These are phyloP conservation scores for Alloscopus bannaensis DNA, from an alignment of 2,888 invertebrate species.

Conservation along the genomic window DNA sequence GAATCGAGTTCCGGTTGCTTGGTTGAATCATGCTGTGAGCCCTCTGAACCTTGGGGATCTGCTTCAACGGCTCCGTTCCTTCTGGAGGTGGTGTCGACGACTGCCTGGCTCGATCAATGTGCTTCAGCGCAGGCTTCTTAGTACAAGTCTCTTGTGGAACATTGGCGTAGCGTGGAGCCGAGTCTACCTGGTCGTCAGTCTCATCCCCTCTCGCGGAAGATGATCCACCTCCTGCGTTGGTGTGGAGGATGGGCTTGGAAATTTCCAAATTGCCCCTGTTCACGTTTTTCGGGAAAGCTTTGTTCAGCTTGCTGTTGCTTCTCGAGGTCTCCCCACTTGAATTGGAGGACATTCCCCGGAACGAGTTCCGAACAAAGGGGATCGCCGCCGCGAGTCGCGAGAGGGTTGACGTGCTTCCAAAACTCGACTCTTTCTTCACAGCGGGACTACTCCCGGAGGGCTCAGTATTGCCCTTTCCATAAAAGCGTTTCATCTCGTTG, in stretches of 20 bases:
- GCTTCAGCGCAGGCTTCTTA: constrained; percentile 63
- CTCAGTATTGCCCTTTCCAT: not conserved
- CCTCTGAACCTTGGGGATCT: constrained; percentile 64
- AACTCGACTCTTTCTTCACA: constrained; percentile 31
- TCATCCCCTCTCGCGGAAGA: constrained; percentile 11
- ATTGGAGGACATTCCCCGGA: constrained; percentile 44
- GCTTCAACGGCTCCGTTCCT: constrained; percentile 34
- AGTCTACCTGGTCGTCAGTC: constrained; percentile 56
- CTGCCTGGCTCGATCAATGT: constrained; percentile 37
- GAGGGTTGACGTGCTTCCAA: constrained; percentile 64
- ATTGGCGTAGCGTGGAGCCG: constrained; percentile 44
- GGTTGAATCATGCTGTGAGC: constrained; percentile 73
- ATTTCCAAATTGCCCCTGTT: constrained; percentile 68
- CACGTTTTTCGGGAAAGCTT: constrained; percentile 50
- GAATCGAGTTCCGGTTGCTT: constrained; percentile 57
- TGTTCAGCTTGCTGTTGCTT: constrained; percentile 16
- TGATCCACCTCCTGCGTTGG: constrained; percentile 37
- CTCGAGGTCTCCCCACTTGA: constrained; percentile 2
- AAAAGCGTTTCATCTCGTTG: constrained; percentile 57
- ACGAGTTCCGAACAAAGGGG: constrained; percentile 69
- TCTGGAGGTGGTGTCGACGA: constrained; percentile 50
- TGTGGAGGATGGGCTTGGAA: constrained; percentile 70
- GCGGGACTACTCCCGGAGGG: constrained; percentile 3
- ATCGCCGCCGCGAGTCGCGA: constrained; percentile 69
- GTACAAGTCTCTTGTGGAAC: constrained; percentile 14